Percentiles rank a stretch among this genome's conserved stretches.
phyloP scores from a whole-genome alignment of 2,888 invertebrate species.

The Flabesymbios commensalis region DNA sequence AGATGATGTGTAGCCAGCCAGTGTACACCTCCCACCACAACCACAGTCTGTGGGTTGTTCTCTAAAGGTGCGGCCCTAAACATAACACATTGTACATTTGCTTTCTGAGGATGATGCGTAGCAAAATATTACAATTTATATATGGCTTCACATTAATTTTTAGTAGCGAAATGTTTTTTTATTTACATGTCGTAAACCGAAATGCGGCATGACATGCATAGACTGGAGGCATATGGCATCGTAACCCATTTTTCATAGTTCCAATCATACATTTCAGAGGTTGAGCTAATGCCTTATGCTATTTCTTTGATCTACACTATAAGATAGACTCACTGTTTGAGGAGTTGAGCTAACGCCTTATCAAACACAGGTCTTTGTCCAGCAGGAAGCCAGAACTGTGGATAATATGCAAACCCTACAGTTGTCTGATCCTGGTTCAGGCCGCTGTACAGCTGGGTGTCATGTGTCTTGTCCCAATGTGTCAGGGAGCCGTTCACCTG shows the following conservation, averaged over 20 bases:
- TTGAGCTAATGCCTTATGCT: no score
- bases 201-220: no score
- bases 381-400: conserved; percentile 64
- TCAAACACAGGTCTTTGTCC: conserved; percentile 62
- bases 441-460: conserved; percentile 57
- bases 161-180: no score
- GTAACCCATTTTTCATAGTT: no score
- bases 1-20: conserved; percentile 64
- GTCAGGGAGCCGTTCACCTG: conserved; percentile 61
- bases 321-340: conserved; percentile 56
- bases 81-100: no score
- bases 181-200: no score
- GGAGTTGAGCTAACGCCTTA: conserved; percentile 61
- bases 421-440: conserved; percentile 58
- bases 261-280: no score
- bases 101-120: no score
- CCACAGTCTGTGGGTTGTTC: conserved; percentile 59
- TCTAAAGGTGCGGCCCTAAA: conserved; percentile 59
- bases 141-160: no score
- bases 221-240: no score
- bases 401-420: conserved; percentile 64
- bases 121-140: no score
- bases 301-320: no score
- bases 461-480: conserved; percentile 64
- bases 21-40: conserved; percentile 64